A percentile compares a stretch with the other conserved stretches of the same genome.
Conservation (phyloP, 2,113 vertebrate species). For the Hepsetus odoe region DNA sequence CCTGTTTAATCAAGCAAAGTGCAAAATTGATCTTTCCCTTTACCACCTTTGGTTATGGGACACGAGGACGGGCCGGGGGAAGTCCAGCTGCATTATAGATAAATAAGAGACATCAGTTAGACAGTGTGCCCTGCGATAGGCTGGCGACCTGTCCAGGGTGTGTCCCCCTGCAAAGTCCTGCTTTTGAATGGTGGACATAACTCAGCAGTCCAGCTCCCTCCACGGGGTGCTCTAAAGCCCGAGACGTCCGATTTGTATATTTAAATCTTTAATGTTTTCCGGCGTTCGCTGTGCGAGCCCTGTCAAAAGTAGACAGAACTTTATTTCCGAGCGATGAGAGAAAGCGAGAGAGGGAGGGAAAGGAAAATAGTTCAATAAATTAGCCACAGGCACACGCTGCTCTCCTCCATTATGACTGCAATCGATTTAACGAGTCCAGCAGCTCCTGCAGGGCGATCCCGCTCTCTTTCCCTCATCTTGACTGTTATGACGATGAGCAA, state of each 20-base stretch:
- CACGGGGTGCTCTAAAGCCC: conserved; percentile 30
- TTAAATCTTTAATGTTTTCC: conserved; percentile 64
- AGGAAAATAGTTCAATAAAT: conserved; percentile 39
- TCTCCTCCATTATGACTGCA: conserved; percentile 36
- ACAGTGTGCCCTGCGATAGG: too few relatives aligned
- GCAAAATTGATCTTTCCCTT: conserved; percentile 39
- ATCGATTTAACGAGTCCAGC: conserved; percentile 40
- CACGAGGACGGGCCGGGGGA: neutral
- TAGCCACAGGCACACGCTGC: conserved; percentile 27
- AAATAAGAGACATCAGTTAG: conserved; percentile 8
- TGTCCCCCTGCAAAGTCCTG: neutral
- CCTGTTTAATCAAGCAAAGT: conserved; percentile 40
- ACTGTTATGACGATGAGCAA: neutral
- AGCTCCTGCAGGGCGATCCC: conserved; percentile 22
- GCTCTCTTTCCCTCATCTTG: neutral
- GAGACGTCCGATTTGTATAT: conserved; percentile 56
- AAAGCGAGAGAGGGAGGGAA: neutral
- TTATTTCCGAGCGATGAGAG: conserved; percentile 29
- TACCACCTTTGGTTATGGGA: conserved; percentile 35
- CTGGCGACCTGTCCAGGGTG: too few relatives aligned
- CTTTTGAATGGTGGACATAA: conserved; percentile 10
- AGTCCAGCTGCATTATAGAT: neutral
- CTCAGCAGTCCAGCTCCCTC: too few relatives aligned
- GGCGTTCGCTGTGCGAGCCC: conserved; percentile 29
- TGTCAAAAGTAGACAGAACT: conserved; percentile 44